phyloP scores from a whole-genome alignment of 1,140 invertebrate species.

The Cotesia glomerata region DNA sequence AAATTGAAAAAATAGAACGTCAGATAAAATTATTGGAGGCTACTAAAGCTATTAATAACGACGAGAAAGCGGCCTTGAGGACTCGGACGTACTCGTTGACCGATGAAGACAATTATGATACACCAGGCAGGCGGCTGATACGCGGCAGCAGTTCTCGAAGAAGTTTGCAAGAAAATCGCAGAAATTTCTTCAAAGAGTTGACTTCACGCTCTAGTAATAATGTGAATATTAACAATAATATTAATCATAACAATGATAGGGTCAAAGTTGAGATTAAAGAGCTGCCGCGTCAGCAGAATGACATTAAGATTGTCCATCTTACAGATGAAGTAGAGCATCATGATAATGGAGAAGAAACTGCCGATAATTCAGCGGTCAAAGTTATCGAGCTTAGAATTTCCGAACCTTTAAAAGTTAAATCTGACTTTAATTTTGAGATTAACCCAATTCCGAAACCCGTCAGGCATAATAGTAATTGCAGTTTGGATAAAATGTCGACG shows the following conservation, averaged over 20 bases:
- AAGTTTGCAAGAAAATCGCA: constrained; percentile 49
- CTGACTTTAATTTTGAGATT: constrained; percentile 40
- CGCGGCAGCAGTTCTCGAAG: constrained; percentile 23
- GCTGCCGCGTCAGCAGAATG: constrained; percentile 49
- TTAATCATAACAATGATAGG: constrained; percentile 32
- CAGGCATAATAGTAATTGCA: constrained; percentile 39
- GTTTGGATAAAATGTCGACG: neutral
- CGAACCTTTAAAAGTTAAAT: constrained; percentile 49
- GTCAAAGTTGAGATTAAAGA: constrained; percentile 53
- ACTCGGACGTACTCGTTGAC: constrained; percentile 12
- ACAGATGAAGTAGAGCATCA: constrained; percentile 36
- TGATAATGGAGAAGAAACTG: neutral
- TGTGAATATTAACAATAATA: neutral
- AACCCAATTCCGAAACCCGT: constrained; percentile 50
- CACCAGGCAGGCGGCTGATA: neutral
- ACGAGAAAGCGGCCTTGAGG: constrained; percentile 12
- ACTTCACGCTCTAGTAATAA: constrained; percentile 18
- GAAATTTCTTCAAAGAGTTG: constrained; percentile 51
- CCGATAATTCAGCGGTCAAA: constrained; percentile 42
- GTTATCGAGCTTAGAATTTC: constrained; percentile 57
- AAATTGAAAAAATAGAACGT: constrained; percentile 58
- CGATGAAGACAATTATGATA: neutral
- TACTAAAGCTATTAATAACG: constrained; percentile 25
- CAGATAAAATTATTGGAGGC: constrained; percentile 52
- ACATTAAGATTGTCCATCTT: constrained; percentile 50